Base-by-base conservation (phyloP, 2,113 vertebrate genomes). In the Embiotoca jacksoni region DNA sequence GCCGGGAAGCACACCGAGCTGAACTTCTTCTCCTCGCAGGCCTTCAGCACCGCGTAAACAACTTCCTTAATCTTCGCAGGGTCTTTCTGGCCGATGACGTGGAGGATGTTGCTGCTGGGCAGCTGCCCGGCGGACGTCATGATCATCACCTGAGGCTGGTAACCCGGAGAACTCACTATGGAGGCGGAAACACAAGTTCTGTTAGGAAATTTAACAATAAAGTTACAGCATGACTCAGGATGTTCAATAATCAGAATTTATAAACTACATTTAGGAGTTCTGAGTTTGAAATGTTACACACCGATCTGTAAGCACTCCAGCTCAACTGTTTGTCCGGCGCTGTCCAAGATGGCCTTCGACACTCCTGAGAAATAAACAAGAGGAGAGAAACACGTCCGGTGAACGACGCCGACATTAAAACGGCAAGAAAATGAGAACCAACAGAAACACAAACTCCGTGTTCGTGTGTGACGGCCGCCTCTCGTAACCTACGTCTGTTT, bases 271-370 rank as follows among this genome's bases (percentile, higher is more conserved):
- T 23, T 23, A 23, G 23, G 23, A 23, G 23, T 23, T 23, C 23
- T 23, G 23, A 1, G 23, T 23, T 23, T 23, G 23, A 23, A 23
- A 23, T 23, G 23, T 23, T 23, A 79, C 93, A 33, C 93, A 98
- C 97, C 95, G 0, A 92, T 66, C 1, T 0, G 5, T 63, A 66
- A 16, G 83, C 96, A 97, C 73, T 97, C 94, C 0, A 0, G 1
- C 90, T 92, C 72, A 0, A 98, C 96, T 4, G 58, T 1, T 15
- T 3, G 0, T 57, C 97, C 97, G 58, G 97, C 97, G 60, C 86
- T 74, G 70, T 96, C 93, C 81, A 97, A 90, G 92, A 98, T 95
- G 36, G 96, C 96, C 85, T 89, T 96, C 60, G 95, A 98, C 16
- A 99, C 97, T 1, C 97, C 97, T 99, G 49, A 64, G 13, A 71